Base-by-base conservation (phyloP, 2,888 invertebrate genomes). In the Archaeoteleia sp. region DNA sequence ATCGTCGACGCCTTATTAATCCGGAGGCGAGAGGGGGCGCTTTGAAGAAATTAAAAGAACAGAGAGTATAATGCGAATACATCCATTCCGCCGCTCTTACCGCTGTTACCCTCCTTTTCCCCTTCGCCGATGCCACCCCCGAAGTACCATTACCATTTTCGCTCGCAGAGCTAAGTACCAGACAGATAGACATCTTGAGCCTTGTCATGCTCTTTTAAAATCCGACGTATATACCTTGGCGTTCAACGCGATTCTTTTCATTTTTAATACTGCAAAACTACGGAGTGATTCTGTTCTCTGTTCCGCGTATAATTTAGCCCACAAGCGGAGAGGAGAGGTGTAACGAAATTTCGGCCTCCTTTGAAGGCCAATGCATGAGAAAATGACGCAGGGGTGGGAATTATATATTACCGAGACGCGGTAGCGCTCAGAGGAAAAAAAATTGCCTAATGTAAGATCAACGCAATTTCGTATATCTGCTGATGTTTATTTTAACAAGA, bases 41-140 rank as follows among this genome's bases (percentile, higher is more conserved):
- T 84, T 83, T 84, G 83, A 81, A 83, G 82, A 84, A 84, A 84
- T 84, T 84, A 84, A 84, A 84, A 84, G 83, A 82, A 81, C 81
- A 80, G 80, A 81, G 77, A 76, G 80, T 78, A 80, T 83, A 84
- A 84, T 83, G 84, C 78, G 82, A 82, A 83, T 81, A 81, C 83
- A 83, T 84, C 81, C 78, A 82, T 84, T 78, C 79, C 51, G 76
- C 54, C 61, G 67, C 67, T 70, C 67, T 71, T 61, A 42, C 63
- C 67, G 61, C 48, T 54, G 51, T 37, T 54, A 30, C 49, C 53
- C 32, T 32, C 62, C 49, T 61, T 60, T 70, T 39, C 35, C 43
- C 5, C 7, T 54, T 46, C 48, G 61, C 54, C 42, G 60, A 65
- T 62, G 49, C 66, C 42, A 63, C 60, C 65, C 66, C 63, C 67